phyloP scores from a whole-genome alignment of 2,113 vertebrate species.

The Oncorhynchus clarkii region DNA sequence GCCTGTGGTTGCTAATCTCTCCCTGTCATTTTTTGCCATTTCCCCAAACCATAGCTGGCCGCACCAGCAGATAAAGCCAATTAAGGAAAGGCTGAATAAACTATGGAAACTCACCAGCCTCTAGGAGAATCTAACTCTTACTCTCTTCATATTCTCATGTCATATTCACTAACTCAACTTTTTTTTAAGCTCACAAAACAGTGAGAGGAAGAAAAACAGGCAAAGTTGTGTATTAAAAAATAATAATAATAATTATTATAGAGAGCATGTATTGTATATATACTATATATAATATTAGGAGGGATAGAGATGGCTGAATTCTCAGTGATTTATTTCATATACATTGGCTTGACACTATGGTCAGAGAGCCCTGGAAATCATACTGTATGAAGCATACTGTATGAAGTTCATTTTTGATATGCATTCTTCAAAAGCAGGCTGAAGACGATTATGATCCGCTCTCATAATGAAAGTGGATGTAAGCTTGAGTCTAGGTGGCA shows the following conservation, averaged over 20 bases:
- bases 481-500: too few species aligned
- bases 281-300: neutral
- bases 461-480: too few species aligned
- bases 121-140: slow-evolving; percentile 17
- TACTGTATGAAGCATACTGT: neutral
- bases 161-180: neutral
- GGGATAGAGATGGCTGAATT: neutral
- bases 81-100: slow-evolving; percentile 54
- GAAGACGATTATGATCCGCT: too few species aligned
- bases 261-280: too few species aligned
- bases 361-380: neutral
- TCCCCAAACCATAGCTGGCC: slow-evolving; percentile 65
- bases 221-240: too few species aligned
- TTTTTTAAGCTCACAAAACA: neutral
- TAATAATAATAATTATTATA: too few species aligned
- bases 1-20: slow-evolving; percentile 73
- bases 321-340: neutral
- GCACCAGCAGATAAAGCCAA: slow-evolving; percentile 59
- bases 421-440: too few species aligned
- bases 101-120: slow-evolving; percentile 43
- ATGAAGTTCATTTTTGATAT: neutral
- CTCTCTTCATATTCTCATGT: neutral
- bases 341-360: neutral
- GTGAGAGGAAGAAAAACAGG: neutral
- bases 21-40: slow-evolving; percentile 70